A percentile compares a stretch with the other conserved stretches of the same genome.
These are phyloP conservation scores for Alethe diademata DNA, from an alignment of 2,113 vertebrate species.

Conservation along the genomic window DNA sequence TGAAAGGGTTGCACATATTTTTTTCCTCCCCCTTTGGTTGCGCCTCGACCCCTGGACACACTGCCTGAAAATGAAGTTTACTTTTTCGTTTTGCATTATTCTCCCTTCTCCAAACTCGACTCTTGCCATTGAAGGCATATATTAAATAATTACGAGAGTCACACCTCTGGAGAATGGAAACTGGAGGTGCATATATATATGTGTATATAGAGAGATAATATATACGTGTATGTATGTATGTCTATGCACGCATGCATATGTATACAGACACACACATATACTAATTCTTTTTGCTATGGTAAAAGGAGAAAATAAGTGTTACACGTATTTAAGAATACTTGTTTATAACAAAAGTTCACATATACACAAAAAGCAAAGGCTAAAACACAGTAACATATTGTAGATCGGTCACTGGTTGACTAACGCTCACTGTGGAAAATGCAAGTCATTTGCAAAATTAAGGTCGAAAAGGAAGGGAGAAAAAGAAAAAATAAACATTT, in stretches of 20 bases:
- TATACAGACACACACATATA: conserved; percentile 38
- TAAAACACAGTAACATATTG: conserved; percentile 43
- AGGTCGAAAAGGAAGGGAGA: neutral
- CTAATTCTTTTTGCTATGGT: conserved; percentile 43
- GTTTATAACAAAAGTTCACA: conserved; percentile 74
- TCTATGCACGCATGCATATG: neutral
- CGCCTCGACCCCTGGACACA: conserved; percentile 36
- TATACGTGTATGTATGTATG: neutral
- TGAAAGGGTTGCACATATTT: conserved; percentile 19
- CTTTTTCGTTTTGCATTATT: conserved; percentile 50
- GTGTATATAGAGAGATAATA: neutral
- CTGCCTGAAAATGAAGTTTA: conserved; percentile 81
- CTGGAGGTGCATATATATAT: conserved; percentile 19
- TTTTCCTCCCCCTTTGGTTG: neutral
- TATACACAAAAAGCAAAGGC: conserved; percentile 67
- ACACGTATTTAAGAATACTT: conserved; percentile 59
- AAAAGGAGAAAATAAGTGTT: conserved; percentile 71
- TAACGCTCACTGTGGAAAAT: conserved; percentile 58
- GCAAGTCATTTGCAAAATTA: conserved; percentile 68
- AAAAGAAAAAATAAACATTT: conserved; percentile 19
- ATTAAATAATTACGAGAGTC: conserved; percentile 23
- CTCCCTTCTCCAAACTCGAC: conserved; percentile 24
- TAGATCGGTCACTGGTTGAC: conserved; percentile 60
- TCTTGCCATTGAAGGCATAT: conserved; percentile 34
- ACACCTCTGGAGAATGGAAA: conserved; percentile 58